phyloP scores from a whole-genome alignment of 2,113 vertebrate genomes.

The Dendrocopos noguchii region DNA sequence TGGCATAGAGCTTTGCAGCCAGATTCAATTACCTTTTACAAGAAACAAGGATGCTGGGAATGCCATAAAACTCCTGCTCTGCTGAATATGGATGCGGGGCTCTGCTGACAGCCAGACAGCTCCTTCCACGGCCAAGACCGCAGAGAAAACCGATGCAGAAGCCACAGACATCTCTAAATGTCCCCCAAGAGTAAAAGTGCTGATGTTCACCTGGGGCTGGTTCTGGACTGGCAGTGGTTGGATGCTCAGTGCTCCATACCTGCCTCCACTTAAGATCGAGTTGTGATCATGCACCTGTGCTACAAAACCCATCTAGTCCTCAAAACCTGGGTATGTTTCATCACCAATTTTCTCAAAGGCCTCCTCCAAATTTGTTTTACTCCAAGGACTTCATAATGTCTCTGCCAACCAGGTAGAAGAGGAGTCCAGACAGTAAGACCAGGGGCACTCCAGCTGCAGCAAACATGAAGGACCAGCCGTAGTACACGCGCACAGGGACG shows the following conservation, averaged over 20 bases:
- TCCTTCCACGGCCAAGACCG: background rate
- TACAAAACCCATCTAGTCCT: background rate
- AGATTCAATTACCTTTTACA: conserved; percentile 47
- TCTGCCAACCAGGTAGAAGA: conserved; percentile 83
- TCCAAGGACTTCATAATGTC: conserved; percentile 66
- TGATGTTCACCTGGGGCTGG: background rate
- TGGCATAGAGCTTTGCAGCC: background rate
- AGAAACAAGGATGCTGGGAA: conserved; percentile 52
- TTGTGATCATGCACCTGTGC: background rate
- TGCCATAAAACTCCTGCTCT: background rate
- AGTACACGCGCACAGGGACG: conserved; percentile 69
- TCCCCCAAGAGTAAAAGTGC: background rate
- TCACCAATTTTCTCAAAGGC: background rate
- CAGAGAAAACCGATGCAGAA: background rate
- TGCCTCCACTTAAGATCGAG: background rate
- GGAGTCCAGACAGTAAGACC: conserved; percentile 79
- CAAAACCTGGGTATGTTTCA: background rate
- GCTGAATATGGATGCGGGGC: conserved; percentile 20
- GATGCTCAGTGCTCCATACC: background rate
- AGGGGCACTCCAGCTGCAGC: conserved; percentile 81
- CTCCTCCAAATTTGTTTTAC: background rate
- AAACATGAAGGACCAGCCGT: conserved; percentile 88
- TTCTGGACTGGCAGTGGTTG: background rate
- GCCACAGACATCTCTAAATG: accelerated
- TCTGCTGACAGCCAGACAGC: background rate